Evolutionary conservation across 2,113 vertebrate genomes (phyloP), one percentile per base, ranked within the genome.

Genomic region (Eulemur macaco): DNA sequence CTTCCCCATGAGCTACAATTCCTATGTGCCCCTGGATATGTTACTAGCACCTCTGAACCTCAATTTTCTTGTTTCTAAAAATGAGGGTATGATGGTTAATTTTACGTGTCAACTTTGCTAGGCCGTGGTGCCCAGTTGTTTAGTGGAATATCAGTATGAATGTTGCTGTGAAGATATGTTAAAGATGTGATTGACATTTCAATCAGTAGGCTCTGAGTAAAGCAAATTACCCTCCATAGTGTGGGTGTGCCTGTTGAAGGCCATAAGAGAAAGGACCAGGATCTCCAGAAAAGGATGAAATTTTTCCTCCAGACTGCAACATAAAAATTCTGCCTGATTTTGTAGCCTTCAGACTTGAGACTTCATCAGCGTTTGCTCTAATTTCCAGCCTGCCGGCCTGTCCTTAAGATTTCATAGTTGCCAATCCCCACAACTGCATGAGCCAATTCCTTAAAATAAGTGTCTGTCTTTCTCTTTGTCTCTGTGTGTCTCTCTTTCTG

Each of bases 371-470:
- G 60, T 13, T 63, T 39, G 1, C 47, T 25, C 2, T n/a, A 34
- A 80, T 91, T 95, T 90, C 52, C 50, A 91, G 37, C 29, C 64
- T 82, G 29, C 42, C 58, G 17, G 1, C 39, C 5, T 69, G 52
- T n/a, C 37, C 54, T 81, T 85, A 88, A 71, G 45, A 85, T 94
- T 80, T 88, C 66, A 84, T 25, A 86, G 66, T 86, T 92, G 68
- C 14, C 6, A 47, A 21, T 23, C 39, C 34, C 45, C 45, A 58
- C 64, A 54, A 25, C 11, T 82, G 18, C 50, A 14, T 68, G 50
- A 80, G 7, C 13, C 50, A 80, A 1, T 87, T 83, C 20, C 9
- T 92, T 87, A 60, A 89, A 94, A 84, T 90, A 80, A 84, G 42
- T 92, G 34, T 64, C 45, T 68, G 0, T 54, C 27, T 69, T 14